phyloP scores from a whole-genome alignment of 2,888 invertebrate genomes.

The Drosophila leonis region DNA sequence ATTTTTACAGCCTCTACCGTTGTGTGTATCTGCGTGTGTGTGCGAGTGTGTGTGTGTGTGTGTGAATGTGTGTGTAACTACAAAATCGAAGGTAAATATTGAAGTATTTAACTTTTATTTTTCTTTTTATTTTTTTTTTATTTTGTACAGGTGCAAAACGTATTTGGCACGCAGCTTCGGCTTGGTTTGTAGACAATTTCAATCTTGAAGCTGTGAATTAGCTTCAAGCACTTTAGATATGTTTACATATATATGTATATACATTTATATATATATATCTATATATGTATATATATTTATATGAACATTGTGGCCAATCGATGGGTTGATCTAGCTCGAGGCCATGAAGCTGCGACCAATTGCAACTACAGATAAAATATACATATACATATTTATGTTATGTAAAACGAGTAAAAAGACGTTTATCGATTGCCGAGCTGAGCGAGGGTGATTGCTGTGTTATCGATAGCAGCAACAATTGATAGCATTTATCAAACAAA shows the following conservation, averaged over 20 bases:
- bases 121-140: conserved; percentile 13
- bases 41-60: not conserved
- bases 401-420: conserved; percentile 24
- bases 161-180: conserved; percentile 45
- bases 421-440: conserved; percentile 33
- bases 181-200: conserved; percentile 10
- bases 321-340: not conserved
- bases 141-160: conserved; percentile 45
- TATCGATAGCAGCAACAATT: not conserved
- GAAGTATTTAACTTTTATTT: conserved; percentile 39
- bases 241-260: not conserved
- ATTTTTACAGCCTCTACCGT: conserved; percentile 25
- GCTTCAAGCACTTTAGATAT: not conserved
- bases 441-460: conserved; percentile 5
- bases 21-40: not conserved
- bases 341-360: conserved; percentile 33
- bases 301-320: not conserved
- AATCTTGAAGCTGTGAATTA: conserved; percentile 19
- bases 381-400: conserved; percentile 20
- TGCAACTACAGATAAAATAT: conserved; percentile 29
- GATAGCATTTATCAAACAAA: not conserved
- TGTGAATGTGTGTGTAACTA: conserved; percentile 25
- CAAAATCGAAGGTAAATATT: conserved; percentile 41
- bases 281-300: not conserved
- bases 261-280: not conserved